phyloP scores from a whole-genome alignment of 1,140 invertebrate species.

The Ericerus pela region DNA sequence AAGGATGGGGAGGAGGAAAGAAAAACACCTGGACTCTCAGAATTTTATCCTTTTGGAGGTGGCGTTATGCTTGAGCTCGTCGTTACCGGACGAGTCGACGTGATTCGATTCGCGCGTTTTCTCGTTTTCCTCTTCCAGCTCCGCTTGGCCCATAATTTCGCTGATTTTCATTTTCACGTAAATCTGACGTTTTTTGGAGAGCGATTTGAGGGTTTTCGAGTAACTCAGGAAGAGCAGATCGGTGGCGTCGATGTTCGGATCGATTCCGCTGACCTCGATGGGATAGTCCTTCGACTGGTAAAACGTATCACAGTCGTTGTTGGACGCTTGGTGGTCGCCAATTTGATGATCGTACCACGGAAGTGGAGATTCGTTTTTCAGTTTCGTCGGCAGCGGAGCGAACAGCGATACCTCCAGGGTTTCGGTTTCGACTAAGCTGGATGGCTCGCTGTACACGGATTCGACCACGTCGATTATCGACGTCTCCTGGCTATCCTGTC shows the following conservation, averaged over 20 bases:
- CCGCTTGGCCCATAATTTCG: background rate
- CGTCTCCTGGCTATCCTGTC: background rate
- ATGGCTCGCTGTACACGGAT: background rate
- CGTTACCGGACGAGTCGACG: background rate
- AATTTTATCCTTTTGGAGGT: too few species aligned
- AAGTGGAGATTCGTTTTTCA: background rate
- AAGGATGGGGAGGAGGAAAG: too few species aligned
- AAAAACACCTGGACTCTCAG: too few species aligned
- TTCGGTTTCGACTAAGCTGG: background rate
- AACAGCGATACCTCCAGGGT: background rate
- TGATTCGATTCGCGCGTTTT: background rate
- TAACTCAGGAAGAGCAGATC: background rate
- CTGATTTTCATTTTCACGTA: background rate
- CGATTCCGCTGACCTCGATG: background rate
- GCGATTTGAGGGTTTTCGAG: background rate
- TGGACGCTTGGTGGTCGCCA: background rate
- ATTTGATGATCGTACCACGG: background rate
- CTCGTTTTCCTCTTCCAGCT: background rate
- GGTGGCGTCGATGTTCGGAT: background rate
- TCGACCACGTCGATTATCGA: conserved; percentile 6
- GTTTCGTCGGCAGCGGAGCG: too few species aligned
- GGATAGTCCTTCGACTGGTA: background rate
- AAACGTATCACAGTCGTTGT: too few species aligned
- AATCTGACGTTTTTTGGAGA: background rate
- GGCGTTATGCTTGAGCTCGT: background rate